phyloP scores from a whole-genome alignment of 2,797 vertebrate genomes.

The Anabas testudineus region DNA sequence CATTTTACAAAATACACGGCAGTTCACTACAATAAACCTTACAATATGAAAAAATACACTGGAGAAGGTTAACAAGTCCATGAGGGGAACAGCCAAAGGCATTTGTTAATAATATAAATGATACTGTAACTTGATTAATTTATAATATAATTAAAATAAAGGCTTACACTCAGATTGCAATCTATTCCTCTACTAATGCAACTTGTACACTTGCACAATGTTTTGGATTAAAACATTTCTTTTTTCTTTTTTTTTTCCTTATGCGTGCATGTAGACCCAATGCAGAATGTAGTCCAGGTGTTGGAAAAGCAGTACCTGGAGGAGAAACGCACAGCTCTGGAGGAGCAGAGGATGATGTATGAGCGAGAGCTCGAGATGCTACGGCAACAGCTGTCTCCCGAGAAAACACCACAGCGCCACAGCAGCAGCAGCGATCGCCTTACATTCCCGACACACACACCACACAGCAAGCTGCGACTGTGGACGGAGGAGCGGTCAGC shows the following conservation, averaged over 20 bases:
- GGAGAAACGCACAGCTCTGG: constrained; percentile 94
- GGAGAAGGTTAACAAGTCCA: too few relatives aligned
- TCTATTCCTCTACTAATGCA: background rate
- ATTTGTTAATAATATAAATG: too few relatives aligned
- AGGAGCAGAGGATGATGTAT: constrained; percentile 96
- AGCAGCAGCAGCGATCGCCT: constrained; percentile 88
- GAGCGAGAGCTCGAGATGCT: constrained; percentile 95
- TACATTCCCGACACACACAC: constrained; percentile 86
- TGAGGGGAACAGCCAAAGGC: too few relatives aligned
- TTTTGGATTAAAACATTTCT: background rate
- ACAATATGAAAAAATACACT: too few relatives aligned
- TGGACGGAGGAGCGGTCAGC: constrained; percentile 97
- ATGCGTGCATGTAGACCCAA: constrained; percentile 86
- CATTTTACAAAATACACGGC: constrained; percentile 13
- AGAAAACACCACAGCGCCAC: constrained; percentile 85
- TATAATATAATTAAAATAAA: too few relatives aligned
- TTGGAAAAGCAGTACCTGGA: constrained; percentile 97
- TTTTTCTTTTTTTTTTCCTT: too few relatives aligned
- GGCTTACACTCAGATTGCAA: background rate
- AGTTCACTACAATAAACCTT: too few relatives aligned
- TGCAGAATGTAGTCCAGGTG: constrained; percentile 96
- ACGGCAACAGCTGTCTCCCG: constrained; percentile 94
- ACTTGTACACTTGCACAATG: background rate
- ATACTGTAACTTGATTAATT: background rate
- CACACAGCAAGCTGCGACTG: constrained; percentile 90